Percentiles rank a stretch among this genome's conserved stretches.
Evolutionary conservation across 2,888 invertebrate genomes (phyloP).

Genomic region (Mechanitis mazaeus): DNA sequence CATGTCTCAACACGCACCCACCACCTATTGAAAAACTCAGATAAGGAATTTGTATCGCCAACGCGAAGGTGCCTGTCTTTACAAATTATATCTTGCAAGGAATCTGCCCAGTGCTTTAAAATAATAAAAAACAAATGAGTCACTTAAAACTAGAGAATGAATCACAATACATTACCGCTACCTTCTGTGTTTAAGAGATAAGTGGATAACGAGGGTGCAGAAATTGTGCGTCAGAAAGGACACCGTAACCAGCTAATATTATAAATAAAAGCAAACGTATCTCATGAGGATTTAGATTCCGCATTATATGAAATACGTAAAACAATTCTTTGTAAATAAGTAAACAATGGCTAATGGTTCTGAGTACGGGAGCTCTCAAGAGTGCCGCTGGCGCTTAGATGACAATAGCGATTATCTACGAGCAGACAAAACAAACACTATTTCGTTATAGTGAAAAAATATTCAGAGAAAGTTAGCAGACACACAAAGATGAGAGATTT

Average conservation of each 20-base stretch:
- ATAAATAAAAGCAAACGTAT: slow-evolving; percentile 25
- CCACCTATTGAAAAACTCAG: slow-evolving; percentile 9
- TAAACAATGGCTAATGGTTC: slow-evolving; percentile 44
- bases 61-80: slow-evolving; percentile 20
- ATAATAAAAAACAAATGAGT: slow-evolving; percentile 43
- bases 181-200: slow-evolving; percentile 54
- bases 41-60: slow-evolving; percentile 22
- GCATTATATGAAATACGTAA: slow-evolving; percentile 31
- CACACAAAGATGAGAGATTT: slow-evolving; percentile 43
- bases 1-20: neutral
- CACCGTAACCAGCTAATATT: slow-evolving; percentile 28
- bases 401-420: slow-evolving; percentile 60
- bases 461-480: slow-evolving; percentile 63
- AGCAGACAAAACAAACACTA: slow-evolving; percentile 58
- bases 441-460: slow-evolving; percentile 47
- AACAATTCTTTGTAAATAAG: slow-evolving; percentile 35
- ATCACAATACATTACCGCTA: slow-evolving; percentile 55
- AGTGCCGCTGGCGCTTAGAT: slow-evolving; percentile 56
- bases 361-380: slow-evolving; percentile 48
- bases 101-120: slow-evolving; percentile 28
- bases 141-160: slow-evolving; percentile 46
- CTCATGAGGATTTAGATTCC: slow-evolving; percentile 30
- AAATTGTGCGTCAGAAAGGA: slow-evolving; percentile 43
- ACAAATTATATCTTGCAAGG: slow-evolving; percentile 27
- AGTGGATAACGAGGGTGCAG: slow-evolving; percentile 35